A percentile compares a stretch with the other conserved stretches of the same genome.
phyloP scores from a whole-genome alignment of 2,797 vertebrate genomes.

The Danio jaintianensis region DNA sequence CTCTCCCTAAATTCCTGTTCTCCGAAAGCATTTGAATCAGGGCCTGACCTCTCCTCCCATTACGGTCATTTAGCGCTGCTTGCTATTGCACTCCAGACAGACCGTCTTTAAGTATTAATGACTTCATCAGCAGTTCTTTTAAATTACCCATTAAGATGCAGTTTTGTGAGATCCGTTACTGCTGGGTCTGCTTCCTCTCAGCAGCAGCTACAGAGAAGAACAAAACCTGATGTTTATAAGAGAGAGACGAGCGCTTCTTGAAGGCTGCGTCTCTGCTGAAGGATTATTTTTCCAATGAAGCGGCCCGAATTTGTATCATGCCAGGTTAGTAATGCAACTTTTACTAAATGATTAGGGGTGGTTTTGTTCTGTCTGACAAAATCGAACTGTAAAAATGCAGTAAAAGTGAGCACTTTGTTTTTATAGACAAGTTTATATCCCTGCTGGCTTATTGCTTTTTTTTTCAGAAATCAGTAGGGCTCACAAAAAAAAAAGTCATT shows the following conservation, averaged over 20 bases:
- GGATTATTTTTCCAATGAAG: conserved; percentile 43
- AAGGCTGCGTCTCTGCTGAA: conserved; percentile 9
- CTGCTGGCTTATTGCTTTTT: conserved; percentile 27
- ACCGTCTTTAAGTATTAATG: conserved; percentile 69
- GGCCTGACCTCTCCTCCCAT: conserved; percentile 55
- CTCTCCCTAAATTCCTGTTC: conserved; percentile 21
- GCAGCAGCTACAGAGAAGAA: conserved; percentile 28
- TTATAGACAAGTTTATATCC: conserved; percentile 12
- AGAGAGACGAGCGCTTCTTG: conserved; percentile 13
- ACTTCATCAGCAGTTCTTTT: conserved; percentile 66
- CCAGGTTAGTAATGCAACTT: conserved; percentile 53
- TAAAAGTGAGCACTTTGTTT: conserved; percentile 30
- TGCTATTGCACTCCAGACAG: conserved; percentile 58
- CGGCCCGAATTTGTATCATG: conserved; percentile 17
- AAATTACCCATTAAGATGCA: conserved; percentile 62
- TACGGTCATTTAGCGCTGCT: conserved; percentile 54
- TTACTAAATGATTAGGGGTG: not conserved
- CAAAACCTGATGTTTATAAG: conserved; percentile 1
- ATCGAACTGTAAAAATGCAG: conserved; percentile 5
- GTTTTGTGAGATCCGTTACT: conserved; percentile 49
- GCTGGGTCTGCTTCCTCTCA: conserved; percentile 44
- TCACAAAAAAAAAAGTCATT: not conserved
- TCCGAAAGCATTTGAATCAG: conserved; percentile 53
- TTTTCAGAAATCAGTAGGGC: not conserved
- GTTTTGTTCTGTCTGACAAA: not conserved